Conservation (phyloP, 2,888 invertebrate genomes). For the Esperia sulphurella region DNA sequence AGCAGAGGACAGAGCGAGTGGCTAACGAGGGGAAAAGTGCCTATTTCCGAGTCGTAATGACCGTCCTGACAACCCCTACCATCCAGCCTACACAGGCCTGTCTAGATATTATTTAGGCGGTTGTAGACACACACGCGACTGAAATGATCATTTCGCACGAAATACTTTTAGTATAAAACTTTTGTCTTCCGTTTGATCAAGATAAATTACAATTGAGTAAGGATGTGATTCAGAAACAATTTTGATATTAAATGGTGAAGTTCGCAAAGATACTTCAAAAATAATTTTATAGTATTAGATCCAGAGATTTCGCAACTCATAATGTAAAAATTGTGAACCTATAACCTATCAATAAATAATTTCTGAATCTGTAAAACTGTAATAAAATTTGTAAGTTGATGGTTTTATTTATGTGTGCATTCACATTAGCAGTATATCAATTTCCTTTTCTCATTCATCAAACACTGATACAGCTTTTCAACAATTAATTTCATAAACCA, state of each 20-base stretch:
- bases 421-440: too few relatives aligned
- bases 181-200: background rate
- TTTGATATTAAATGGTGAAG: background rate
- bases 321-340: too few relatives aligned
- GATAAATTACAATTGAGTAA: too few relatives aligned
- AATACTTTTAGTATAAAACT: background rate
- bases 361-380: too few relatives aligned
- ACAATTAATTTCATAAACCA: background rate
- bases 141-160: background rate
- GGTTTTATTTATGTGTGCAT: too few relatives aligned
- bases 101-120: slow-evolving; percentile 8
- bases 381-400: too few relatives aligned
- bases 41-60: slow-evolving; percentile 77
- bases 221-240: background rate
- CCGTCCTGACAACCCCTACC: slow-evolving; percentile 57
- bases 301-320: too few relatives aligned
- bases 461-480: background rate
- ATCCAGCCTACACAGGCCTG: slow-evolving; percentile 11
- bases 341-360: too few relatives aligned
- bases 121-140: slow-evolving; percentile 1
- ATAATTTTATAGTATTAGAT: too few relatives aligned
- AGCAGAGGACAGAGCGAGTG: slow-evolving; percentile 51
- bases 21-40: slow-evolving; percentile 78
- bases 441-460: background rate
- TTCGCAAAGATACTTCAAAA: background rate